Percentiles rank a stretch among this genome's conserved stretches.
Evolutionary conservation across 2,797 vertebrate genomes (phyloP).

Genomic region (Gadopsis marmoratus): DNA sequence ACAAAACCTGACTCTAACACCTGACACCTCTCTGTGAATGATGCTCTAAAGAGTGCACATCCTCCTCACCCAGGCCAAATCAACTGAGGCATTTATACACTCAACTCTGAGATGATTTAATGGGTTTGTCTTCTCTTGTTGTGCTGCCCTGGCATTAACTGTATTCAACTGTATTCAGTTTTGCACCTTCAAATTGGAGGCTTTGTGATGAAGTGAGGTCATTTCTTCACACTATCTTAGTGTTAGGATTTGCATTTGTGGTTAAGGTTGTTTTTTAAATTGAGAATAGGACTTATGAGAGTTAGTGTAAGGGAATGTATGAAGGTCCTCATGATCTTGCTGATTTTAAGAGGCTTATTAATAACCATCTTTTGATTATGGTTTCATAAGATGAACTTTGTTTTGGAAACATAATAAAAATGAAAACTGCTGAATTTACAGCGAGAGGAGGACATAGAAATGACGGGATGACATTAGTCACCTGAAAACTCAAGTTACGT

Average conservation of each 20-base stretch:
- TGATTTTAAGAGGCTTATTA: not conserved
- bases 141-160: not conserved
- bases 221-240: not conserved
- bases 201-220: not conserved
- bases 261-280: not conserved
- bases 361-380: not conserved
- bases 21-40: constrained; percentile 75
- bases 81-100: constrained; percentile 62
- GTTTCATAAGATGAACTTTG: not conserved
- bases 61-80: constrained; percentile 60
- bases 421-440: constrained; percentile 10
- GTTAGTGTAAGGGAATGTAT: not conserved
- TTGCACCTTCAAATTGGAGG: not conserved
- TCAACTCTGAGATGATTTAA: constrained; percentile 19
- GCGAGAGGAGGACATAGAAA: not conserved
- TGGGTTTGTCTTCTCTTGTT: not conserved
- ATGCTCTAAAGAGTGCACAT: constrained; percentile 62
- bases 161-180: constrained; percentile 4
- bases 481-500: constrained; percentile 42
- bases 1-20: constrained; percentile 56
- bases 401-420: constrained; percentile 2
- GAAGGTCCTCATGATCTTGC: not conserved
- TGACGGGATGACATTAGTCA: constrained; percentile 17
- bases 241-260: not conserved
- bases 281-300: no score